phyloP scores from a whole-genome alignment of 2,888 invertebrate species.

The Spialia ferax region DNA sequence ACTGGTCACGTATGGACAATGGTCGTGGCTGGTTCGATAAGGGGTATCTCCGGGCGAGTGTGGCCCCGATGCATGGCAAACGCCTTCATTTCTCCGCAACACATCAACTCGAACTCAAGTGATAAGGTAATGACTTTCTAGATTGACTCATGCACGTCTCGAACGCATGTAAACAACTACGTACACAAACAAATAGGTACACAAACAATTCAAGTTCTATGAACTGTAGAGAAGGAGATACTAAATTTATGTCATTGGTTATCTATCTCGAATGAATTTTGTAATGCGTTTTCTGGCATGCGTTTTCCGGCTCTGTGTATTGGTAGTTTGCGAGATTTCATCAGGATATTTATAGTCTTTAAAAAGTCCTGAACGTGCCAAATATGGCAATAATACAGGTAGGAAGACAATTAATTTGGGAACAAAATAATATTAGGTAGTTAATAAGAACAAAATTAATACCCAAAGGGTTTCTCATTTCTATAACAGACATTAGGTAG shows the following conservation, averaged over 20 bases:
- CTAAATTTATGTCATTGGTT: conserved; percentile 79
- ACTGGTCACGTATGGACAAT: conserved; percentile 63
- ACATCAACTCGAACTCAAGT: conserved; percentile 53
- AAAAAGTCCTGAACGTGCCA: not conserved
- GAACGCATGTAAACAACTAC: conserved; percentile 66
- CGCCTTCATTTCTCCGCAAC: conserved; percentile 70
- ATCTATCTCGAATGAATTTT: conserved; percentile 78
- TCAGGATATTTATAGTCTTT: conserved; percentile 31
- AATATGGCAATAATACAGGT: not conserved
- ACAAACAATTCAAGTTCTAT: conserved; percentile 74
- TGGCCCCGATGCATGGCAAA: conserved; percentile 57
- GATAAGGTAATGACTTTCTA: conserved; percentile 80
- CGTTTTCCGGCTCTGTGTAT: conserved; percentile 70
- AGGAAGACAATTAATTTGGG: not conserved
- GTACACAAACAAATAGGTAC: conserved; percentile 52
- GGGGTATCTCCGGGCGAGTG: conserved; percentile 54
- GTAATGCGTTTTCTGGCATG: conserved; percentile 75
- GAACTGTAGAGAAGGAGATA: conserved; percentile 73
- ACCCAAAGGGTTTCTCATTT: too few species aligned
- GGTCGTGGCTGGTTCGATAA: conserved; percentile 58
- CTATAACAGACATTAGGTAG: too few species aligned
- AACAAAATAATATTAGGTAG: too few species aligned
- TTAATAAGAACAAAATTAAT: too few species aligned
- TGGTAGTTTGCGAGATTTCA: conserved; percentile 39
- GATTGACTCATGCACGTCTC: conserved; percentile 71